Evolutionary conservation across 2,888 invertebrate genomes (phyloP), one percentile per base, ranked within the genome.

Genomic region (Siphonodentalium dalli): DNA sequence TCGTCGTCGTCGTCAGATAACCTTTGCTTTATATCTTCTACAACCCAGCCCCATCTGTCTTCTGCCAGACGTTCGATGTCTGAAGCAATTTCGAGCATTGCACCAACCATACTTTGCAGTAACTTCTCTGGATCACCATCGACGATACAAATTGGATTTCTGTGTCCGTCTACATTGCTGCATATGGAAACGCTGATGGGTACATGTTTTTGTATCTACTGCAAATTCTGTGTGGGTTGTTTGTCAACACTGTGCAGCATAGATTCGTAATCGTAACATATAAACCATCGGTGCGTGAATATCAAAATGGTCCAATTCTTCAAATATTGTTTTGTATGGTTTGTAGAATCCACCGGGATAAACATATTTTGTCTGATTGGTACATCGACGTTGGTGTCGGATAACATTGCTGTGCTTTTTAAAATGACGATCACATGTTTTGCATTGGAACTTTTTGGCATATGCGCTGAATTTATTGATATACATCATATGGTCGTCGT

Each of bases 261-360:
- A n/a, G n/a, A n/a, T n/a, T n/a, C n/a, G n/a, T n/a, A n/a, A n/a
- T n/a, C 61, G 35, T 41, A 61, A 21, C 48, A 44, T 1, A 46
- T 24, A 20, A 49, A 51, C 53, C 56, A 58, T 6, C 7, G 55
- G 53, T 2, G 56, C 56, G 38, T 51, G 9, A 21, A 58, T 58
- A 1, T 27, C 56, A 13, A 38, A 44, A 15, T 54, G 37, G 13
- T 54, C 51, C 15, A 58, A 20, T 29, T 26, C 7, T 1, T 62
- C 56, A 27, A 62, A 62, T 15, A 62, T 45, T 9, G 15, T 39
- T 1, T 51, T 40, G 34, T 28, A 20, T 0, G 31, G 20, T 34
- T 39, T n/a, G 29, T 59, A 35, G 28, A 57, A 53, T 1, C 59
- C 57, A 7, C 58, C 58, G 2, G 54, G 62, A 42, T 45, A 62